Conservation (phyloP, 2,797 vertebrate genomes). For the Silurus aristotelis region DNA sequence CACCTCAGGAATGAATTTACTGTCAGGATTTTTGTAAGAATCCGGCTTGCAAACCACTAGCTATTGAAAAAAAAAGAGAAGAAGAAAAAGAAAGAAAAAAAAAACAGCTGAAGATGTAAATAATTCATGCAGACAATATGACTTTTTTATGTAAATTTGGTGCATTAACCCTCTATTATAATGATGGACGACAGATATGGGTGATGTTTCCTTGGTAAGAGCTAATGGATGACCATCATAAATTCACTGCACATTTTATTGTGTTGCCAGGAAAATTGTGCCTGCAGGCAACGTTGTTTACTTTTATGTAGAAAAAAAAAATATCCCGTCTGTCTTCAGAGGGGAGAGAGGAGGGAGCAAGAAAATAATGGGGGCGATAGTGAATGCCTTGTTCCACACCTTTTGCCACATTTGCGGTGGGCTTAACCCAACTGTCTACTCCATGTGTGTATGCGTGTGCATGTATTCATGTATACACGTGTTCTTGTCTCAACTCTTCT, state of each 20-base stretch:
- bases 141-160: slow-evolving; percentile 99
- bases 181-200: slow-evolving; percentile 99
- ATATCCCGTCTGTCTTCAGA: slow-evolving; percentile 89
- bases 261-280: slow-evolving; percentile 99
- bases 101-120: slow-evolving; percentile 99
- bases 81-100: slow-evolving; percentile 69
- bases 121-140: slow-evolving; percentile 99
- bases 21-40: slow-evolving; percentile 92
- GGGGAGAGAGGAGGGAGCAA: slow-evolving; percentile 65
- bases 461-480: slow-evolving; percentile 7
- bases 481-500: slow-evolving; percentile 52
- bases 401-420: slow-evolving; percentile 73
- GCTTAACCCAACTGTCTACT: slow-evolving; percentile 58
- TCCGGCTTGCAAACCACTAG: slow-evolving; percentile 87
- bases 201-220: slow-evolving; percentile 99
- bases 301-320: slow-evolving; percentile 96
- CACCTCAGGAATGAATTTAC: slow-evolving; percentile 91
- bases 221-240: slow-evolving; percentile 99
- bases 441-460: slow-evolving; percentile 64
- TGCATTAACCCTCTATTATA: slow-evolving; percentile 99
- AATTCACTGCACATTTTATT: slow-evolving; percentile 99
- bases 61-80: slow-evolving; percentile 65
- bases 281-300: slow-evolving; percentile 99
- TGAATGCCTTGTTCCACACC: slow-evolving; percentile 73
- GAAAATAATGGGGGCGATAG: slow-evolving; percentile 82